Base-by-base conservation (phyloP, 2,888 invertebrate species). In the Lasioglossum villosulum region DNA sequence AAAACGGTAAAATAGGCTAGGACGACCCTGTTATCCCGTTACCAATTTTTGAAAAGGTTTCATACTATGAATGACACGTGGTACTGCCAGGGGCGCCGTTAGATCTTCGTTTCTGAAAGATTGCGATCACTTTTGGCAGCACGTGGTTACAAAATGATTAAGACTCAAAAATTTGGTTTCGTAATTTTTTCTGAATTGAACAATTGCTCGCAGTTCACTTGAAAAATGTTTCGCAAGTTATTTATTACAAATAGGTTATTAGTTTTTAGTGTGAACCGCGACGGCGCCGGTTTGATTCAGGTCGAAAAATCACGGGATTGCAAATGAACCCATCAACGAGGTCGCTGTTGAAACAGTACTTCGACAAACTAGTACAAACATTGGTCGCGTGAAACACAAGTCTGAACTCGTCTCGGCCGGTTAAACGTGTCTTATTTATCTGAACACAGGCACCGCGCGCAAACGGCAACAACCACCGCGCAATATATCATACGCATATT, bases 381-480 rank as follows among this genome's bases (percentile, higher is more conserved):
- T 83, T 74, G 66, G 59, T 63, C 74, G 84, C 85, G 84, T 73
- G 77, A 80, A 83, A 80, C 84, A 84, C 76, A 78, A 84, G 84
- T 86, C 78, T 6, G 27, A 81, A 84, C 84, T 84, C 84, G 83
- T 84, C 84, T 83, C 84, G 83, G 83, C 84, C 84, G 84, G 84
- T 86, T 86, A 81, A 84, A 81, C 86, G 80, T 86, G 86, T 84
- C 84, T 84, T 78, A 84, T 86, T 86, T 86, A 86, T 86, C 86
- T 75, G 84, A 75, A 84, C 78, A 86, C 84, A 86, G 52, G 86
- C 84, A 68, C 39, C 83, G 66, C 39, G 83, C 75, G 78, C 83
- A 75, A 70, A 19, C 77, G 34, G 76, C 48, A 78, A 78, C 81
- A 75, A 81, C 23, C 66, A n/a, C 19, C 72, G 30, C n/a, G 80